Evolutionary conservation across 2,113 vertebrate genomes (phyloP).

Genomic region (Ophiodon elongatus): DNA sequence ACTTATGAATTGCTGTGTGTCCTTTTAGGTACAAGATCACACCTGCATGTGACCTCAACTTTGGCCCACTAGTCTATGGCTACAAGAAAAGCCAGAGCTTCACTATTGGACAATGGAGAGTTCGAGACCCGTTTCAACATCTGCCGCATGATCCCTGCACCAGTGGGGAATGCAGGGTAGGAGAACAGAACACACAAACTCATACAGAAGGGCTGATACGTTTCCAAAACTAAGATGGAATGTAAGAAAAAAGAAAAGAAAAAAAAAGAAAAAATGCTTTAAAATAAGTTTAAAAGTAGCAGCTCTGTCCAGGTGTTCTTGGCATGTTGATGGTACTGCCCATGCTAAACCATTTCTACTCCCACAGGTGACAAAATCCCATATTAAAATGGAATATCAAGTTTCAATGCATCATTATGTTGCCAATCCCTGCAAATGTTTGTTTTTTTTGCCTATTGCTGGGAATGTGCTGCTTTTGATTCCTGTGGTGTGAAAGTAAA

Average conservation of each 20-base stretch:
- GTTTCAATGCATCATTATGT: not conserved
- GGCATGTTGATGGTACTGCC: not conserved
- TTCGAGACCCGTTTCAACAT: slow-evolving; percentile 85
- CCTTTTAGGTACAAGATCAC: slow-evolving; percentile 86
- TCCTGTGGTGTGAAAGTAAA: not conserved
- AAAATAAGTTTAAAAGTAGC: not conserved
- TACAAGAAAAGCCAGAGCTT: slow-evolving; percentile 82
- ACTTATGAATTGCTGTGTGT: not conserved
- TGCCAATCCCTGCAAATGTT: not conserved
- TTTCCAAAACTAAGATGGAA: not conserved
- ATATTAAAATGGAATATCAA: not conserved
- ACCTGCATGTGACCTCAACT: slow-evolving; percentile 85
- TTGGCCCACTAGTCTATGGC: slow-evolving; percentile 85
- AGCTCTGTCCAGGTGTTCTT: not conserved
- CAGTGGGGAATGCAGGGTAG: slow-evolving; percentile 79
- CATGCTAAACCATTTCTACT: not conserved
- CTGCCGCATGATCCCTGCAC: slow-evolving; percentile 41
- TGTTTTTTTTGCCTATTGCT: not conserved
- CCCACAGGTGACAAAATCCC: not conserved
- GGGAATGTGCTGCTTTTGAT: not conserved
- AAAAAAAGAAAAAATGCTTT: not conserved
- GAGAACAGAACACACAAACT: slow-evolving; percentile 1
- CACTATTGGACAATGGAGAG: slow-evolving; percentile 86
- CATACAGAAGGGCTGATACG: not conserved
- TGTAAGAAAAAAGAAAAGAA: too few relatives aligned